Base-by-base conservation (phyloP, 2,888 invertebrate genomes). In the Pantelozetes paolii region DNA sequence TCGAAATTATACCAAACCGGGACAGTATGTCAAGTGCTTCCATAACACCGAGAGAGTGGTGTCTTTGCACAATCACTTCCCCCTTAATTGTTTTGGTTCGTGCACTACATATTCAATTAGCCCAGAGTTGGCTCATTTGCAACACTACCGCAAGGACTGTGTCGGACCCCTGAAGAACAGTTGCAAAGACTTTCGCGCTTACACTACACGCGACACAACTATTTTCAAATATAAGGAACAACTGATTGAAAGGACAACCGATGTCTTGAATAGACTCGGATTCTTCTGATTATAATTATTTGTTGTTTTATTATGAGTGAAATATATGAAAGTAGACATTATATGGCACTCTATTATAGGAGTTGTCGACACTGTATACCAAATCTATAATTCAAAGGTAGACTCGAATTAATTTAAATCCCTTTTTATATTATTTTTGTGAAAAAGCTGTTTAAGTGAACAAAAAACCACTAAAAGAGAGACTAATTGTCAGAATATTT, bases 81-180 rank as follows among this genome's bases (percentile, higher is more conserved):
- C 94, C 48, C 84, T 94, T 78, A 90, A 91, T 75, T 94, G 94
- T 81, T 84, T 94, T 50, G 91, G 92, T 64, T 74, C 78, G 2
- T 94, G 93, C 83, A 90, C 90, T 72, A 90, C 91, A 64, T 93
- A 89, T 84, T 87, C 91, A 74, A 88, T 95, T 78, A 89, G 91
- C 78, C 90, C 90, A 30, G 85, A 85, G 48, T 89, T 90, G 80
- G 95, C 94, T 23, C 91, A 95, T 78, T 85, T 96, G 80, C 93
- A 96, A 82, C 96, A 96, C 83, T 96, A 95, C 84, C 87, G 94
- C 75, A 92, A 91, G 36, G 94, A 94, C 83, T 95, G 95, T 83
- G 94, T 93, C 9, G 89, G 89, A 79, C 90, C 91, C 74, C 84
- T 94, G 78, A 90, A 90, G 84, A 92, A 92, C 83, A 85, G 87